These are phyloP conservation scores for Syritta pipiens DNA, from an alignment of 2,888 invertebrate species.

Conservation along the genomic window DNA sequence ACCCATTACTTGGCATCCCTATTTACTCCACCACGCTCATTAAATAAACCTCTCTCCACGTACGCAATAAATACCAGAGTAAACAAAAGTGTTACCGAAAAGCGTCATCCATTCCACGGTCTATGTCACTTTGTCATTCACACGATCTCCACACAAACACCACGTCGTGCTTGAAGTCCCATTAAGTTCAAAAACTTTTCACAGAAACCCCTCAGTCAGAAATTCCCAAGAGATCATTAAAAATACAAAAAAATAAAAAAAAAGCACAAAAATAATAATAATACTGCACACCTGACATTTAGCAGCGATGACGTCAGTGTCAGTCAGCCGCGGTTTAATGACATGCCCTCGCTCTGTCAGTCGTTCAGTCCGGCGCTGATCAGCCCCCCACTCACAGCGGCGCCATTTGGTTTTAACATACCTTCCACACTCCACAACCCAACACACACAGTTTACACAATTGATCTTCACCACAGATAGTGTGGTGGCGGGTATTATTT, in stretches of 20 bases:
- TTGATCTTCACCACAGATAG: slow-evolving; percentile 62
- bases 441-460: slow-evolving; percentile 48
- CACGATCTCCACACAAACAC: slow-evolving; percentile 12
- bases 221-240: slow-evolving; percentile 66
- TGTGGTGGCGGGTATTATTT: slow-evolving; percentile 32
- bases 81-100: slow-evolving; percentile 16
- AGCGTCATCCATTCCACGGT: slow-evolving; percentile 32
- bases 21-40: slow-evolving; percentile 20
- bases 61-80: slow-evolving; percentile 17
- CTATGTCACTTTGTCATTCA: slow-evolving; percentile 53
- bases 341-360: slow-evolving; percentile 7
- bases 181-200: slow-evolving; percentile 60
- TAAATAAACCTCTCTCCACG: slow-evolving; percentile 13
- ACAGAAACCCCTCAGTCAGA: slow-evolving; percentile 52
- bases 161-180: slow-evolving; percentile 58
- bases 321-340: slow-evolving; percentile 48
- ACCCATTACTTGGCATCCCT: slow-evolving; percentile 6
- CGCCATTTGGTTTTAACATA: slow-evolving; percentile 56
- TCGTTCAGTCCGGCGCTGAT: slow-evolving; percentile 1
- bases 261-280: slow-evolving; percentile 26
- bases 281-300: slow-evolving; percentile 69
- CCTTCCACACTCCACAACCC: slow-evolving; percentile 51
- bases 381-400: slow-evolving; percentile 1
- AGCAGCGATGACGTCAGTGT: slow-evolving; percentile 62
- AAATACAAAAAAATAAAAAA: slow-evolving; percentile 41